Evolutionary conservation across 1,140 invertebrate genomes (phyloP).

Genomic region (Babylonia areolata): DNA sequence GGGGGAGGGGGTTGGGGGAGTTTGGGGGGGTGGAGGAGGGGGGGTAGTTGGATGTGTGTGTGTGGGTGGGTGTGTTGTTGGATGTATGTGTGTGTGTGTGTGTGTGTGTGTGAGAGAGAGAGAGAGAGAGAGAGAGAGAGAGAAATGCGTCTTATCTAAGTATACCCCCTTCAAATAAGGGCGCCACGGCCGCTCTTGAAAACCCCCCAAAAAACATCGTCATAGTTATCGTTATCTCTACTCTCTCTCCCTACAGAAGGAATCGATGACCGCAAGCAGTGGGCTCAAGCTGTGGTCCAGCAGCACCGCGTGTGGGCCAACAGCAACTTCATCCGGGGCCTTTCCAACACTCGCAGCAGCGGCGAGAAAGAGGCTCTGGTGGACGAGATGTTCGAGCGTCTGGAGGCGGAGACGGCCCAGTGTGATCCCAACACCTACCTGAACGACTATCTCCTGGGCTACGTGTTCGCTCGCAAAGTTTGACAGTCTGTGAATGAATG

Average conservation of each 20-base stretch:
- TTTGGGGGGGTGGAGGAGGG: too few species aligned
- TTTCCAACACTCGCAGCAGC: not conserved
- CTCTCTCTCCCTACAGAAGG: not conserved
- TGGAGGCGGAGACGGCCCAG: conserved; percentile 2
- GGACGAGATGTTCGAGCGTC: not conserved
- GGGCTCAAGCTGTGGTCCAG: not conserved
- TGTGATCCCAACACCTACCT: not conserved
- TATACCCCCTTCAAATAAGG: too few species aligned
- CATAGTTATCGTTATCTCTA: too few species aligned
- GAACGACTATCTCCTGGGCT: not conserved
- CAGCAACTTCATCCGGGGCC: conserved; percentile 1
- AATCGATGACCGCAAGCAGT: not conserved
- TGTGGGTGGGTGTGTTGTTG: too few species aligned
- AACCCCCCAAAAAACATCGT: too few species aligned
- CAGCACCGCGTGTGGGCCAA: not conserved
- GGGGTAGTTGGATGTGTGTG: too few species aligned
- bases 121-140: too few species aligned
- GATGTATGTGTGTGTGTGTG: too few species aligned
- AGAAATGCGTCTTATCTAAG: too few species aligned
- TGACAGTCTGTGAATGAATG: not conserved
- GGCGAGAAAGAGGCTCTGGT: not conserved
- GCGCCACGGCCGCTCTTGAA: too few species aligned
- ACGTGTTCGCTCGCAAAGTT: not conserved
- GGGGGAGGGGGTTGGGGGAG: too few species aligned
- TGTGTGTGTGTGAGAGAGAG: too few species aligned